Percentiles rank a stretch among this genome's conserved stretches.
These are phyloP conservation scores for Nephrocerus scutellatus DNA, from an alignment of 2,888 invertebrate genomes.

Conservation along the genomic window DNA sequence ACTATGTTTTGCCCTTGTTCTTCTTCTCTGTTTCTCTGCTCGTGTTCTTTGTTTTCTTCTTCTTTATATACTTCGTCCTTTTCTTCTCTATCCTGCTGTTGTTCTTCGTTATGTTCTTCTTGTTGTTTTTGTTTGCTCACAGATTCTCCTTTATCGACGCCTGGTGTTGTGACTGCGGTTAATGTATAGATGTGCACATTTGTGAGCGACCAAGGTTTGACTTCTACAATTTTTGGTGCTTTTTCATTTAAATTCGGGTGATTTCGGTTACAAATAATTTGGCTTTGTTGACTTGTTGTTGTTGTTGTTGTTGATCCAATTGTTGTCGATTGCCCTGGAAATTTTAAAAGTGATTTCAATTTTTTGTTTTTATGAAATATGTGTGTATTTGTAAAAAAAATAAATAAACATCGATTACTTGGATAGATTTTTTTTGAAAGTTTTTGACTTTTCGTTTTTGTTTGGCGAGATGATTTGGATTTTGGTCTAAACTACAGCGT, in stretches of 20 bases:
- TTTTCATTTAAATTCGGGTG: slow-evolving; percentile 27
- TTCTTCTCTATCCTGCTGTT: slow-evolving; percentile 6
- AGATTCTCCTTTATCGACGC: slow-evolving; percentile 1
- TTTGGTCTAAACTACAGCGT: too few relatives aligned
- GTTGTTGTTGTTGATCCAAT: not conserved
- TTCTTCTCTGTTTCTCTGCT: not conserved
- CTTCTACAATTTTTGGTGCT: not conserved
- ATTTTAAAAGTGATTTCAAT: not conserved
- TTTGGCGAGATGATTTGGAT: too few relatives aligned
- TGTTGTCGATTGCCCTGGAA: not conserved
- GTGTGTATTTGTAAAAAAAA: not conserved
- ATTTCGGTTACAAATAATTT: slow-evolving; percentile 31
- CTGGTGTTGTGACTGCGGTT: too few relatives aligned
- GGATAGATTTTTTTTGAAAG: too few relatives aligned
- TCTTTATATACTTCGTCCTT: slow-evolving; percentile 9
- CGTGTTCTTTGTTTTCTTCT: slow-evolving; percentile 3
- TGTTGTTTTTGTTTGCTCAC: not conserved
- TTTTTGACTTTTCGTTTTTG: slow-evolving; percentile 2
- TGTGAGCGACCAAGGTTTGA: slow-evolving; percentile 9
- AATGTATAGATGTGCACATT: too few relatives aligned
- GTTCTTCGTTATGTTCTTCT: not conserved
- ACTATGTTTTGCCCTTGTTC: not conserved
- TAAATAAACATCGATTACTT: not conserved
- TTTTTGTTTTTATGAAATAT: not conserved
- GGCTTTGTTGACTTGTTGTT: not conserved